Base-by-base conservation (phyloP, 2,888 invertebrate species). In the Nycteola revayana region DNA sequence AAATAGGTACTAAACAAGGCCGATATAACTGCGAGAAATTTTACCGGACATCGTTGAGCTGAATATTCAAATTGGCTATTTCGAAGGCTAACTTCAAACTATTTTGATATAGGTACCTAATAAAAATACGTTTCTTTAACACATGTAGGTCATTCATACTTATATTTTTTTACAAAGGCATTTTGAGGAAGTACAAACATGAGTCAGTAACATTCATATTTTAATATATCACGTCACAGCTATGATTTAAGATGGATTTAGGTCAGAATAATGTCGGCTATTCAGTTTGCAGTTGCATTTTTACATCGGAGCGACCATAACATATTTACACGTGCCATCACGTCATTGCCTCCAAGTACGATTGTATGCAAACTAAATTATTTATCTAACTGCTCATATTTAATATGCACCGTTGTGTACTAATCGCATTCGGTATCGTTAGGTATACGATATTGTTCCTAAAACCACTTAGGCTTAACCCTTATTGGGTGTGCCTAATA, bases 341-440 rank as follows among this genome's bases (percentile, higher is more conserved):
- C 65, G 60, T 65, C 63, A 61, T 55, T 48, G 49, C 41, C 56
- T 45, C 59, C 52, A 48, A 44, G 43, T 47, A 43, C 69, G 55
- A 81, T 81, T 82, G 82, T 80, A 83, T 82, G 81, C 77, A 71
- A 83, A 82, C 44, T 52, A 49, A 42, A 63, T 68, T 36, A 65
- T 67, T 65, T 52, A 65, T 67, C 63, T 62, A 66, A 61, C 50
- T 44, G 41, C 37, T 29, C 32, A 36, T 42, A 47, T 56, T 67
- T 66, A 62, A 56, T 66, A 71, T 68, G 65, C 66, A 44, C 33
- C 37, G 42, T 20, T 21, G 39, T 14, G 31, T 36, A 33, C 32
- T 33, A 52, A 49, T 56, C 52, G 45, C 60, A 59, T 68, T 62
- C 56, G 55, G 60, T 57, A 57, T 60, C 55, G 47, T 52, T 53